phyloP scores from a whole-genome alignment of 2,888 invertebrate species.

The Noctua fimbriata region DNA sequence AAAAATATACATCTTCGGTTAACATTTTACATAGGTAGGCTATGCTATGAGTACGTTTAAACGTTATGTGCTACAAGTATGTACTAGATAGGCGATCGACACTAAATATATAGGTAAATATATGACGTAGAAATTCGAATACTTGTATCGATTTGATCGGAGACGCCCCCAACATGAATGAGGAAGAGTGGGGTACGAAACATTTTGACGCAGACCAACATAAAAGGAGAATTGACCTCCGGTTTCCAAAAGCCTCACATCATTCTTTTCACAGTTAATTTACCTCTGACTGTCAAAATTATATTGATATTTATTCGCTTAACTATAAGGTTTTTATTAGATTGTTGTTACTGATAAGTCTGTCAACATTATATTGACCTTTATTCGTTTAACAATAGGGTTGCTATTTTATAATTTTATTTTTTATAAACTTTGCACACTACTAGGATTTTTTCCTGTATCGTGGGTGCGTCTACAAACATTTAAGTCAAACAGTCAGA shows the following conservation, averaged over 20 bases:
- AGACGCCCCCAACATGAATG: slow-evolving; percentile 12
- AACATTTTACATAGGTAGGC: slow-evolving; percentile 15
- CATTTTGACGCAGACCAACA: slow-evolving; percentile 8
- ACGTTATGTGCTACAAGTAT: slow-evolving; percentile 52
- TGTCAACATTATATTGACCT: neutral
- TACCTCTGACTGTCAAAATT: neutral
- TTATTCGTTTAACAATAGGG: neutral
- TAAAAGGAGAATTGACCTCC: neutral
- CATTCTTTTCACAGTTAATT: neutral
- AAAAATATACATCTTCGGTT: slow-evolving; percentile 67
- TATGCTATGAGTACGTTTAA: slow-evolving; percentile 43
- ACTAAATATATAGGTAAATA: slow-evolving; percentile 22
- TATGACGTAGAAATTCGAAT: slow-evolving; percentile 51
- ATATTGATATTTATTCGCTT: neutral
- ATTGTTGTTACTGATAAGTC: neutral
- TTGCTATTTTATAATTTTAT: neutral
- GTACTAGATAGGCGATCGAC: slow-evolving; percentile 49
- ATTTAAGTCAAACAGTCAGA: neutral
- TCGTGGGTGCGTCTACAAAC: too few species aligned
- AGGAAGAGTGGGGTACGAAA: slow-evolving; percentile 24
- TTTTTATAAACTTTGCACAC: neutral
- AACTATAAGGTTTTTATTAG: neutral
- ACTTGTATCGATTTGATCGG: slow-evolving; percentile 47
- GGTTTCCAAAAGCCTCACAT: neutral
- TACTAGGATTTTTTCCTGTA: neutral